Evolutionary conservation across 2,888 invertebrate genomes (phyloP).

Genomic region (Volucella zonaria): DNA sequence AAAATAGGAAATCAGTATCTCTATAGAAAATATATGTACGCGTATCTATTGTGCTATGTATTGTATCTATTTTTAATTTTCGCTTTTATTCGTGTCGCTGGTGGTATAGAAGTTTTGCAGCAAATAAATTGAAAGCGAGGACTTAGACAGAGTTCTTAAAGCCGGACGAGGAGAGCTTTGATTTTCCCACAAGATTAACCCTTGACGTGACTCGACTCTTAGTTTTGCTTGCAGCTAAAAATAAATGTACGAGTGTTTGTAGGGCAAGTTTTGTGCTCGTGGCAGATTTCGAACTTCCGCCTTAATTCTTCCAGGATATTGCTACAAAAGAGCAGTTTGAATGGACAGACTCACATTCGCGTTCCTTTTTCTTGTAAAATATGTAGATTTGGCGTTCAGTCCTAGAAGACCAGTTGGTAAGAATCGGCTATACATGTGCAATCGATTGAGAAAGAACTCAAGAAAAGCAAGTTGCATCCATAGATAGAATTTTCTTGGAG

Average conservation of each 20-base stretch:
- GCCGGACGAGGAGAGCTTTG: constrained; percentile 36
- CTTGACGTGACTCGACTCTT: constrained; percentile 66
- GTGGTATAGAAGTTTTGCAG: constrained; percentile 35
- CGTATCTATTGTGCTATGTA: neutral
- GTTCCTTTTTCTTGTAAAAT: too few species aligned
- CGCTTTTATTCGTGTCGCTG: constrained; percentile 4
- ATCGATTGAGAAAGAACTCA: too few species aligned
- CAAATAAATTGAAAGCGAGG: constrained; percentile 64
- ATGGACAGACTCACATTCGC: too few species aligned
- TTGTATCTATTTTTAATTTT: constrained; percentile 31
- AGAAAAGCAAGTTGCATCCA: too few species aligned
- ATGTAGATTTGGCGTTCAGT: too few species aligned
- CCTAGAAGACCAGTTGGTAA: too few species aligned
- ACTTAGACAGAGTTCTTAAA: constrained; percentile 60
- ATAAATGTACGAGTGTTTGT: too few species aligned
- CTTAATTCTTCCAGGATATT: neutral
- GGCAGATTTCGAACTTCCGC: neutral
- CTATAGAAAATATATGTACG: constrained; percentile 10
- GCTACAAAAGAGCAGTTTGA: too few species aligned
- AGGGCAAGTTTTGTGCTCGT: too few species aligned
- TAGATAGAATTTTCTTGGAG: too few species aligned
- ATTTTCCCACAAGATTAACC: constrained; percentile 63
- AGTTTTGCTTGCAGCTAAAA: constrained; percentile 12
- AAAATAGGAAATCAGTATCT: constrained; percentile 1
- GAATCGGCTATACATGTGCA: too few species aligned